Base-by-base conservation (phyloP, 2,113 vertebrate genomes). In the Aegotheles bennettii region DNA sequence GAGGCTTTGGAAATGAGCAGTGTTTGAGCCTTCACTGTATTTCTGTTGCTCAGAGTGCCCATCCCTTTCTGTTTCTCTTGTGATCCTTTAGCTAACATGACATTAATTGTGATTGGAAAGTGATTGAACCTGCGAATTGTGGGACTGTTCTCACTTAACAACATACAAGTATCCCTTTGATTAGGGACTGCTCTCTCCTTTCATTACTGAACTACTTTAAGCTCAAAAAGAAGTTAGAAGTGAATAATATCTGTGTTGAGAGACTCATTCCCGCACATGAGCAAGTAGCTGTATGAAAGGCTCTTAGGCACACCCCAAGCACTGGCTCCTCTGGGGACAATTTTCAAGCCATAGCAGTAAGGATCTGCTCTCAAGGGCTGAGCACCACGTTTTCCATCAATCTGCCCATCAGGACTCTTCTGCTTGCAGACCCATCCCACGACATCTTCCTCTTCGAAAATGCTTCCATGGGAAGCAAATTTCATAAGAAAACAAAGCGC, bases 21-120 rank as follows among this genome's bases (percentile, higher is more conserved):
- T 43, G 7, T 16, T 54, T 42, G 63, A 87, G 77, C 51, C 56
- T 20, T 24, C 43, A 5, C 40, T 36, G 1, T 26, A 7, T 53
- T 28, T 18, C 65, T 50, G 12, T 19, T 24, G 5, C 77, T 31
- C 8, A 80, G 35, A 35, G 87, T 61, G 35, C 50, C 67, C 68
- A 67, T n/a, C 69, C 51, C 43, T 77, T 56, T 47, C 31, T 74
- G 77, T 40, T 67, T 57, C 83, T 25, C 61, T 64, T 61, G 31
- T 35, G 81, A 38, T 56, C 80, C 87, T 73, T 96, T 69, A 83
- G 84, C 59, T 75, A 83, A 76, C 67, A 1, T 35, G 91, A 68
- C 7, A 1, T 79, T 92, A 86, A 96, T 93, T 94, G 71, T 91
- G 84, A 94, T 82, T 78, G 80, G 87, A 81, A 94, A 93, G 69